Base-by-base conservation (phyloP, 2,113 vertebrate genomes). In the Thunnus thynnus region DNA sequence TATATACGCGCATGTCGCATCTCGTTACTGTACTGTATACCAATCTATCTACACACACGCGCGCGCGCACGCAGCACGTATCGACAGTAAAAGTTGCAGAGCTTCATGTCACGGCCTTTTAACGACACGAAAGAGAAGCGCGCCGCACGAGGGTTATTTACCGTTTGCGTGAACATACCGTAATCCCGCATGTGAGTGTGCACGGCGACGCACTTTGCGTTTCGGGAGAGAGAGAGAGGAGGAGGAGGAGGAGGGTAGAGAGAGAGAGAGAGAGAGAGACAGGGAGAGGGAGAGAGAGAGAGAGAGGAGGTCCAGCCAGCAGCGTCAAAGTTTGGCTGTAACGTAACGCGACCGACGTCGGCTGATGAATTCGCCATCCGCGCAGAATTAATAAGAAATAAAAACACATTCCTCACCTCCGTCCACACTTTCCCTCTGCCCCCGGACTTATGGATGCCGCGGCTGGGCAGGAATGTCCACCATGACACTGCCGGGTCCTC, bases 291-390 rank as follows among this genome's bases (percentile, higher is more conserved):
- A 13, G 69, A 8, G 14, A 3, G 64, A 0, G 20, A 2, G 51
- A 0, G 74, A 5, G 75, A 27, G 77, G 82, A 41, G 74, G 78
- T 74, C 70, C 79, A 73, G 83, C 58, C 74, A 46, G 85, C 66
- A 72, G 85, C 89, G 89, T 92, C 86, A 92, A 93, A 93, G 86
- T 93, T 93, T 91, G 86, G 60, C 83, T 76, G 82, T 13, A 87
- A 80, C 82, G 84, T 64, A 65, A 72, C 82, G 85, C 74, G 60
- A 60, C 50, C 70, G 54, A 82, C 86, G 77, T 84, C 85, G 65
- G 47, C 82, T 3, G 70, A 89, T 72, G 84, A 66, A 76, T 87
- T 13, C 64, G 4, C 60, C 64, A 67, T 72, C 52, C 30, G 71
- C 74, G 66, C 58, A 76, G 76, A 71, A 81, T 69, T n/a, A 48